Evolutionary conservation across 2,888 invertebrate species (phyloP), one percentile per base, ranked within the genome.

Genomic region (Pecten maximus): DNA sequence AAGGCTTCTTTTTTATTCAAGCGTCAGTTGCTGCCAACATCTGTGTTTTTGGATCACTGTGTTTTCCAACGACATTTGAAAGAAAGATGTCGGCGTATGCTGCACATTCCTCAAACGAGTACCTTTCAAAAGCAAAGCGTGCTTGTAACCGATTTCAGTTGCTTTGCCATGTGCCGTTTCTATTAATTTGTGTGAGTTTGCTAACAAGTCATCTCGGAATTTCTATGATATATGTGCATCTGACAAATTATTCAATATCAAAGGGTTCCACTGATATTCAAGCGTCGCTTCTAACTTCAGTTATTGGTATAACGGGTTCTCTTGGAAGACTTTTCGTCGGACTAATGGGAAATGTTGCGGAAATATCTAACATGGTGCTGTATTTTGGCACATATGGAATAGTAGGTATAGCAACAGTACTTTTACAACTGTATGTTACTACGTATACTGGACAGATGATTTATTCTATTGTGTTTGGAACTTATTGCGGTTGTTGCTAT

Each of bases 401-500:
- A 35, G 87, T 93, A 16, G 94, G 93, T 3, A 28, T 93, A 35
- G 91, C 91, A 23, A 93, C 93, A 3, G 92, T 92, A 48, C 88
- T 94, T 23, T 93, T 93, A 54, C 94, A 93, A 2, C 88, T 94
- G 23, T 93, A 93, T 40, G 91, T 92, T 2, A 88, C 90, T 86
- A 90, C 91, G 2, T 93, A 91, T 40, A 88, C 87, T 10, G 94
- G 93, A 60, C 91, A 94, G 35, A 89, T 93, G 35, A 87, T 93
- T 28, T 94, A 91, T 90, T 90, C 93, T n/a, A 87, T 92, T 40
- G 15, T 92, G 39, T 89, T 94, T 40, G 94, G 93, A 15, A 89
- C 90, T 15, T 93, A 94, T 89, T 93, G 92, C 87, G 93, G 93
- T 0, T 92, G 92, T 40, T 94, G 93, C 88, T 94, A 93, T 91